Evolutionary conservation across 2,113 vertebrate genomes (phyloP).

Genomic region (Machaerirhynchus nigripectus): DNA sequence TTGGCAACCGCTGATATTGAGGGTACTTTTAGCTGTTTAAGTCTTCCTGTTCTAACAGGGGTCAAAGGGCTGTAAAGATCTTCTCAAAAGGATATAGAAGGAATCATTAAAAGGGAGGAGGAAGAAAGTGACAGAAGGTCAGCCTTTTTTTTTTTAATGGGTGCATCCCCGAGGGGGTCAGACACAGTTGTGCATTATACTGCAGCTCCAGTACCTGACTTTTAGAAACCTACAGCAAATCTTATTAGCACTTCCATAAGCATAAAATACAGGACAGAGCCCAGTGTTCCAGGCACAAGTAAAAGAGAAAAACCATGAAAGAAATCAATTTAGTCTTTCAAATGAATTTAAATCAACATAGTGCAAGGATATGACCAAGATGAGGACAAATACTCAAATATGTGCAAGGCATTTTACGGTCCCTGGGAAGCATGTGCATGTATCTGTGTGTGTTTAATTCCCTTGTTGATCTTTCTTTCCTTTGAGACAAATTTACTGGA

Average conservation of each 20-base stretch:
- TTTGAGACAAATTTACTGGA: constrained; percentile 55
- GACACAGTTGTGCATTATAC: constrained; percentile 57
- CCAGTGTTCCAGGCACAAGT: constrained; percentile 3
- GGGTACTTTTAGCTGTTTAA: constrained; percentile 75
- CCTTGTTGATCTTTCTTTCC: constrained; percentile 51
- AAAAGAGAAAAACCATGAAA: constrained; percentile 44
- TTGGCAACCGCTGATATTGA: constrained; percentile 57
- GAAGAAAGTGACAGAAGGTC: constrained; percentile 75
- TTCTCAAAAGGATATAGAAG: constrained; percentile 77
- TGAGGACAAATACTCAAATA: constrained; percentile 33
- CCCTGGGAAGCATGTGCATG: not conserved
- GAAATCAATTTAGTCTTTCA: constrained; percentile 52
- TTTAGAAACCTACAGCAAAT: constrained; percentile 62
- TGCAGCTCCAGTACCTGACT: constrained; percentile 67
- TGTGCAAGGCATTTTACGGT: not conserved
- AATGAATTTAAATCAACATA: constrained; percentile 44
- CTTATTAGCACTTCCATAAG: constrained; percentile 61
- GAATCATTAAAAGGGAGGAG: constrained; percentile 79
- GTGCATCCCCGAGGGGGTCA: constrained; percentile 67
- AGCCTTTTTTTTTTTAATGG: constrained; percentile 74
- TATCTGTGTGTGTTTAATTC: constrained; percentile 18
- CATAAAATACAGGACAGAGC: constrained; percentile 19
- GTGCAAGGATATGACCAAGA: not conserved
- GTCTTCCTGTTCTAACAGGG: constrained; percentile 77
- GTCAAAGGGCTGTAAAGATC: constrained; percentile 79